phyloP scores from a whole-genome alignment of 1,140 invertebrate species.

The Pinna nobilis region DNA sequence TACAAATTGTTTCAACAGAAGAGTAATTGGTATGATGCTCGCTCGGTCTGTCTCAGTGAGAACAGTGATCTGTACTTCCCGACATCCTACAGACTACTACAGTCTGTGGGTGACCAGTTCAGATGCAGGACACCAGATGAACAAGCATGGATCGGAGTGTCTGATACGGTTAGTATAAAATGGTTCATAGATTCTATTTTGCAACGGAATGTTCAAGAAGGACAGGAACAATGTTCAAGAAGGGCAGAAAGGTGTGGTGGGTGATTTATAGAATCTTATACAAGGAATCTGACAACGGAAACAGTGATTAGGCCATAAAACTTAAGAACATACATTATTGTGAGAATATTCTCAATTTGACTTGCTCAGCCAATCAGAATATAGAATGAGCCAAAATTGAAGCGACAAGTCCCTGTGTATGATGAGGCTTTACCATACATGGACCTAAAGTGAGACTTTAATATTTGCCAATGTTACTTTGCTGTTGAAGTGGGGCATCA shows the following conservation, averaged over 20 bases:
- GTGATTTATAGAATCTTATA: background rate
- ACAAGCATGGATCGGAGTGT: constrained; percentile 43
- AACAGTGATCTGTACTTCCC: constrained; percentile 26
- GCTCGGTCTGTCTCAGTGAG: constrained; percentile 38
- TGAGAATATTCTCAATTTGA: too few relatives aligned
- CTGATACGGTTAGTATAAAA: constrained; percentile 39
- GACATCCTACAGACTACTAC: background rate
- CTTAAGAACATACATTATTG: too few relatives aligned
- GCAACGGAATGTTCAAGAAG: too few relatives aligned
- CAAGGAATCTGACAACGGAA: background rate
- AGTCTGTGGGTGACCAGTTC: constrained; percentile 26
- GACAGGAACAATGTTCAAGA: too few relatives aligned
- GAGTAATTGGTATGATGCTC: constrained; percentile 45
- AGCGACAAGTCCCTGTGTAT: too few relatives aligned
- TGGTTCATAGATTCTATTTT: background rate
- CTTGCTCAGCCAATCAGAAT: too few relatives aligned
- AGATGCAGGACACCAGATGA: constrained; percentile 34
- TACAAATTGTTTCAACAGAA: constrained; percentile 44
- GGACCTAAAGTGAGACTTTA: too few relatives aligned
- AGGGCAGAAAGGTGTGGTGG: too few relatives aligned
- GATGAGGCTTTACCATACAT: too few relatives aligned
- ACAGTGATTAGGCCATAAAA: background rate
- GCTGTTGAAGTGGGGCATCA: too few relatives aligned
- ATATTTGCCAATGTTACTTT: too few relatives aligned
- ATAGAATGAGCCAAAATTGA: too few relatives aligned